Percentiles rank a stretch among this genome's conserved stretches.
phyloP scores from a whole-genome alignment of 2,797 vertebrate species.

The Tokudaia tokunoshimensis region DNA sequence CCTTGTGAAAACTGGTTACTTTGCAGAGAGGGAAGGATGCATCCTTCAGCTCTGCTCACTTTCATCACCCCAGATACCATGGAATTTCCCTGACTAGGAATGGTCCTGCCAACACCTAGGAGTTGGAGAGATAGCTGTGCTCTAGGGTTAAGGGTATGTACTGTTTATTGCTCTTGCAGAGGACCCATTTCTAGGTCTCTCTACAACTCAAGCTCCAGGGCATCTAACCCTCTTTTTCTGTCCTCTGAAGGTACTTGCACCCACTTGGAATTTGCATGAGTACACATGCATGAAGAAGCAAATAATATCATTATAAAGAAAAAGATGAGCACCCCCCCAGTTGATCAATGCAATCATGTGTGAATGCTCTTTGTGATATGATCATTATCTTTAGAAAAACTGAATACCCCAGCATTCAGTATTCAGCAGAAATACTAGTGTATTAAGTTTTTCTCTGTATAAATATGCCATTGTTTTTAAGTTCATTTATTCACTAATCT shows the following conservation, averaged over 20 bases:
- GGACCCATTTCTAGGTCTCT: background rate
- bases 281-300: background rate
- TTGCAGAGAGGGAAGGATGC: background rate
- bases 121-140: background rate
- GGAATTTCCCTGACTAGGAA: background rate
- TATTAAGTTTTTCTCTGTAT: background rate
- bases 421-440: background rate
- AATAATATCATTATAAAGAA: background rate
- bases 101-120: background rate
- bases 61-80: background rate
- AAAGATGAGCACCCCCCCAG: background rate
- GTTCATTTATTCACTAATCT: background rate
- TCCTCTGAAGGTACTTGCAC: background rate
- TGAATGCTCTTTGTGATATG: background rate
- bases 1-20: background rate
- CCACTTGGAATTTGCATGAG: background rate
- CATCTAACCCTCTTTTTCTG: background rate
- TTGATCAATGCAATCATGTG: background rate
- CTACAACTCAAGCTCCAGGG: background rate
- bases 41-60: background rate
- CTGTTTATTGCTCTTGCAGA: background rate
- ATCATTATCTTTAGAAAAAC: background rate
- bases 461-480: background rate
- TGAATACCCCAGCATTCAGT: background rate
- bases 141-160: background rate